Evolutionary conservation across 2,797 vertebrate species (phyloP).

Genomic region (Euthynnus affinis): DNA sequence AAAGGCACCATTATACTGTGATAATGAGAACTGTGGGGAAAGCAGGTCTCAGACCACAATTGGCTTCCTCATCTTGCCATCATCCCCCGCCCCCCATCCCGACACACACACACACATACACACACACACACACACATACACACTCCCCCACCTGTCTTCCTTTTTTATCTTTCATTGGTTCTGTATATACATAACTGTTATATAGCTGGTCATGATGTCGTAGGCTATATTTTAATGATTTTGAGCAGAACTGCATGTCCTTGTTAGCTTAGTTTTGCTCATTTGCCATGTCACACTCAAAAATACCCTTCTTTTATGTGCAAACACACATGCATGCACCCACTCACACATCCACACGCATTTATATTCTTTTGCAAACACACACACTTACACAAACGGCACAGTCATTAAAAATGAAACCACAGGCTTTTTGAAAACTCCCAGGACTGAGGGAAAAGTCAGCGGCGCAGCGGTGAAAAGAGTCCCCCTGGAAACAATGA

Average conservation of each 20-base stretch:
- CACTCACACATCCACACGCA: constrained; percentile 47
- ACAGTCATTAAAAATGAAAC: constrained; percentile 90
- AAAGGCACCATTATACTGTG: constrained; percentile 49
- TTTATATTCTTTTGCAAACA: constrained; percentile 71
- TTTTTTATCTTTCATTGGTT: constrained; percentile 65
- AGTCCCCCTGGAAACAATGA: constrained; percentile 89
- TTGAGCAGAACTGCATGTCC: constrained; percentile 79
- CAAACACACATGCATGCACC: constrained; percentile 67
- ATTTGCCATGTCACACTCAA: constrained; percentile 87
- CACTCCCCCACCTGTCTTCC: constrained; percentile 49
- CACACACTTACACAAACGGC: constrained; percentile 75
- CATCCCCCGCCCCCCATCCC: constrained; percentile 27
- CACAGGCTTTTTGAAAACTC: constrained; percentile 85
- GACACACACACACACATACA: too few relatives aligned
- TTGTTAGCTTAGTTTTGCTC: constrained; percentile 88
- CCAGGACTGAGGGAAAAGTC: constrained; percentile 85
- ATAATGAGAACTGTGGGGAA: constrained; percentile 72
- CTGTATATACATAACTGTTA: constrained; percentile 68
- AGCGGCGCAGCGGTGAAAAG: constrained; percentile 81
- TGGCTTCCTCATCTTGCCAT: constrained; percentile 51
- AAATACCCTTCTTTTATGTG: constrained; percentile 83
- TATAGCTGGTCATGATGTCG: constrained; percentile 71
- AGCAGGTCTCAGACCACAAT: constrained; percentile 62
- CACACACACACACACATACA: constrained; percentile 8
- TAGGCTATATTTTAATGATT: constrained; percentile 87